Percentiles rank a stretch among this genome's conserved stretches.
Evolutionary conservation across 2,888 invertebrate species (phyloP).

Genomic region (Esperia sulphurella): DNA sequence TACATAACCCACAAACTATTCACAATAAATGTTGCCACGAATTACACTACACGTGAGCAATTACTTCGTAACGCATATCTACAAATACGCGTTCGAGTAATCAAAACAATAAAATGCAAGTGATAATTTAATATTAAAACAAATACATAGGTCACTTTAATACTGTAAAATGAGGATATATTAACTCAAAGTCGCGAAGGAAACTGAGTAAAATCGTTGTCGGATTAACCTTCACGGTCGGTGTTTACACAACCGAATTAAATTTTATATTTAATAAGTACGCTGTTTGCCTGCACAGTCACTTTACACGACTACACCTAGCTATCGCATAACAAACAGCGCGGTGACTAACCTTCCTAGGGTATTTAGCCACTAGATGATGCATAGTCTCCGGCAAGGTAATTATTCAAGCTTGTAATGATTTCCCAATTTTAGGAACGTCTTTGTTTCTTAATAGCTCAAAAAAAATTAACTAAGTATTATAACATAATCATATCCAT

Average conservation of each 20-base stretch:
- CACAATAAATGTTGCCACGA: background rate
- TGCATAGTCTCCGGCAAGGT: background rate
- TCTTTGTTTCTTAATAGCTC: background rate
- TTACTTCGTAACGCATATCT: background rate
- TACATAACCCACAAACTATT: background rate
- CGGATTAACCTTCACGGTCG: constrained; percentile 35
- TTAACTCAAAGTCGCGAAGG: constrained; percentile 14
- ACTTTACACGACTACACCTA: constrained; percentile 8
- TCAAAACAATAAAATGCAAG: background rate
- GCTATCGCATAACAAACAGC: constrained; percentile 21
- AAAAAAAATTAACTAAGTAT: no score
- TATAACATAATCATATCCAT: no score
- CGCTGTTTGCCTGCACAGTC: constrained; percentile 30
- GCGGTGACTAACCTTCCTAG: constrained; percentile 25
- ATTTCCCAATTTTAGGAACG: no score
- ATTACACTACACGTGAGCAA: background rate
- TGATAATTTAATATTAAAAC: constrained; percentile 9
- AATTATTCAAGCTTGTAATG: no score
- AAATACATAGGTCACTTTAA: background rate
- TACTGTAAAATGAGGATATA: constrained; percentile 6
- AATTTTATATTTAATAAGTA: constrained; percentile 23
- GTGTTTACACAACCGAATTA: constrained; percentile 42
- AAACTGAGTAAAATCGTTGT: constrained; percentile 24
- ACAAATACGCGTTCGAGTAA: background rate
- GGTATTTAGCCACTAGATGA: background rate